Percentiles rank a stretch among this genome's conserved stretches.
Evolutionary conservation across 2,797 vertebrate genomes (phyloP).

Genomic region (Acanthopagrus latus): DNA sequence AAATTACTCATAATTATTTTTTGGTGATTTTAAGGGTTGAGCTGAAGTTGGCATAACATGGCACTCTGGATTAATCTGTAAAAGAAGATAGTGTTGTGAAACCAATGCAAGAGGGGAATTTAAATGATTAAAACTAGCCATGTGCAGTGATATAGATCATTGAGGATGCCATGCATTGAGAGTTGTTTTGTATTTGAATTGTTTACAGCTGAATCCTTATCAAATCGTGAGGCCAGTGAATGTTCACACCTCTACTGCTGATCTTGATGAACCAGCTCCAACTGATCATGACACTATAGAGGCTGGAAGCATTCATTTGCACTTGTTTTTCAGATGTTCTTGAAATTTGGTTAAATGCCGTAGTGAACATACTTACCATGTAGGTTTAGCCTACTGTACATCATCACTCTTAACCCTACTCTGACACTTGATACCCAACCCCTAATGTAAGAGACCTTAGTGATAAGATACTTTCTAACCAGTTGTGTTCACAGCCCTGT

Average conservation of each 20-base stretch:
- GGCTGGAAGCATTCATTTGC: not conserved
- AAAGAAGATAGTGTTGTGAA: too few species aligned
- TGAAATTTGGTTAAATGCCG: not conserved
- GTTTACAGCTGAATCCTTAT: too few species aligned
- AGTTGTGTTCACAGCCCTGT: not conserved
- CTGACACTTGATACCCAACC: conserved; percentile 6
- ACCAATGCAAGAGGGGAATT: too few species aligned
- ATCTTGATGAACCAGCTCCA: not conserved
- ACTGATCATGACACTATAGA: not conserved
- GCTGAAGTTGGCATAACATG: too few species aligned
- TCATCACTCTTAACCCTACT: not conserved
- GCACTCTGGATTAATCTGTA: too few species aligned
- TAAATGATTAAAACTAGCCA: too few species aligned
- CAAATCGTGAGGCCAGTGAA: too few species aligned
- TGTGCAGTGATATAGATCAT: too few species aligned
- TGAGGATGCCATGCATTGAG: too few species aligned
- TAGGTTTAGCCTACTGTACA: not conserved
- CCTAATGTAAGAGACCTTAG: not conserved
- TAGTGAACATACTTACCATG: not conserved
- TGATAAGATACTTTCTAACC: not conserved
- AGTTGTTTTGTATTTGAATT: too few species aligned
- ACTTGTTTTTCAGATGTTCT: not conserved
- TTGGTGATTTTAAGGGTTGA: too few species aligned
- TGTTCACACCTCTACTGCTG: too few species aligned
- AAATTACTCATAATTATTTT: not conserved